Evolutionary conservation across 1,140 invertebrate genomes (phyloP).

Genomic region (Cephus cinctus): DNA sequence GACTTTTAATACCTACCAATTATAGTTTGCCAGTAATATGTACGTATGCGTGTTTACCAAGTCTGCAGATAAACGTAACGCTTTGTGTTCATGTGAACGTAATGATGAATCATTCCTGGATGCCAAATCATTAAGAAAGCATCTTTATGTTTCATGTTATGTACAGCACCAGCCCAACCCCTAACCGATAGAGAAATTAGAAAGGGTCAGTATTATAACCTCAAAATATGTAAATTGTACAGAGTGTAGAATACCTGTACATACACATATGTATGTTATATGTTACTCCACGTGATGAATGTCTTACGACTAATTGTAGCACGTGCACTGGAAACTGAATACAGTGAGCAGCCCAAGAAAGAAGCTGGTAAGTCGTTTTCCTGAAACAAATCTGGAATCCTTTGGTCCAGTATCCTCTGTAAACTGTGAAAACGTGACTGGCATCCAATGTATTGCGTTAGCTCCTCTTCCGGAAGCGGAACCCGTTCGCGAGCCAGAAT

Average conservation of each 20-base stretch:
- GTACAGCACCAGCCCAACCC: constrained; percentile 37
- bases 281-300: neutral
- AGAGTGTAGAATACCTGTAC: too few species aligned
- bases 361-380: constrained; percentile 35
- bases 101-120: neutral
- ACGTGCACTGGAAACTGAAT: constrained; percentile 37
- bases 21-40: too few species aligned
- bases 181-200: constrained; percentile 48
- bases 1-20: too few species aligned
- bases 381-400: too few species aligned
- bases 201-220: constrained; percentile 53
- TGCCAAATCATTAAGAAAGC: neutral
- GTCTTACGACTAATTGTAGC: constrained; percentile 34
- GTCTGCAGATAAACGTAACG: too few species aligned
- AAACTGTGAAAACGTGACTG: too few species aligned
- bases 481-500: constrained; percentile 4
- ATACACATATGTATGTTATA: too few species aligned
- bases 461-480: constrained; percentile 14
- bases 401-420: too few species aligned
- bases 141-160: constrained; percentile 37
- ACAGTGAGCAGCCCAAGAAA: constrained; percentile 20
- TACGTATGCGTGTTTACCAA: too few species aligned
- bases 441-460: too few species aligned
- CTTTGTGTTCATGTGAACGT: neutral
- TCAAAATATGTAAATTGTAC: too few species aligned